A percentile compares a stretch with the other conserved stretches of the same genome.
Conservation (phyloP, 2,113 vertebrate genomes). For the Telmatochromis sp. region DNA sequence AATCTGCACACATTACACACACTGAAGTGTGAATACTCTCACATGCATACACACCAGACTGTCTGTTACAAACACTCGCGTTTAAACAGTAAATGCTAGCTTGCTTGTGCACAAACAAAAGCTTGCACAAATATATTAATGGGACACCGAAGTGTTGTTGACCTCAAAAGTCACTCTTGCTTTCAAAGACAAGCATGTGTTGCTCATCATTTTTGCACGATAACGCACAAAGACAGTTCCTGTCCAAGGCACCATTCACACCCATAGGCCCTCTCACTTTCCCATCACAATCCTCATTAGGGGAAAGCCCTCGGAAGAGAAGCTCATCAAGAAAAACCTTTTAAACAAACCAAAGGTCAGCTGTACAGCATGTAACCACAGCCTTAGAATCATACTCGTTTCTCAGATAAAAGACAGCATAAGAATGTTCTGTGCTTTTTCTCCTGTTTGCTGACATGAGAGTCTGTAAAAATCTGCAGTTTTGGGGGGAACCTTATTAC, state of each 20-base stretch:
- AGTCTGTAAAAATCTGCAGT: background rate
- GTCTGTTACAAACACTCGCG: background rate
- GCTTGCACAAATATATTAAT: background rate
- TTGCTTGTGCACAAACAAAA: background rate
- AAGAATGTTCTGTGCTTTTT: background rate
- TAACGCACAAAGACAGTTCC: background rate
- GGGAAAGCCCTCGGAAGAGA: background rate
- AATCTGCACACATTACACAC: background rate
- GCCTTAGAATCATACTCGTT: background rate
- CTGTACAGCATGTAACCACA: background rate
- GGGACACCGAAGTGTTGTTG: background rate
- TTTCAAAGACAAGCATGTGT: background rate
- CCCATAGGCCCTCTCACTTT: background rate
- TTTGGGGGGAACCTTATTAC: background rate
- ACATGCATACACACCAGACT: background rate
- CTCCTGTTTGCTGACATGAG: background rate
- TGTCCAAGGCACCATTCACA: background rate
- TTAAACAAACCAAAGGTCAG: conserved; percentile 9
- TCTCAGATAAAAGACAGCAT: background rate
- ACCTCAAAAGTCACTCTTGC: background rate
- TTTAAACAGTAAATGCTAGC: background rate
- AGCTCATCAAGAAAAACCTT: conserved; percentile 8
- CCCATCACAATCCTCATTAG: conserved; percentile 6
- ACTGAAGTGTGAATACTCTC: background rate
- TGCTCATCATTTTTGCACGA: background rate